phyloP scores from a whole-genome alignment of 2,888 invertebrate species.

The Spisula solida region DNA sequence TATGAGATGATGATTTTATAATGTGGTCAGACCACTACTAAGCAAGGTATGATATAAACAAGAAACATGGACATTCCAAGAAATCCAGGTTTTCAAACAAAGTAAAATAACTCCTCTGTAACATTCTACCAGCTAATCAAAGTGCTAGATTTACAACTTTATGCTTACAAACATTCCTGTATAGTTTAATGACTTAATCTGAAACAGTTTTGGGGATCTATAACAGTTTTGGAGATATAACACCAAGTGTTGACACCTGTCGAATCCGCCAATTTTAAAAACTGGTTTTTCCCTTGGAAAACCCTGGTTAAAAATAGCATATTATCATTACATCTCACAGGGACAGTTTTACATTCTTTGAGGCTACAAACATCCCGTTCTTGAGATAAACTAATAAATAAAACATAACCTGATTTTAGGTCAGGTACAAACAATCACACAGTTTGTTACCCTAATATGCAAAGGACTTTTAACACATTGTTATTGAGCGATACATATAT shows the following conservation, averaged over 20 bases:
- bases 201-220: no score
- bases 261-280: no score
- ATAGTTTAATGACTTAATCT: no score
- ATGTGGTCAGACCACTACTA: not conserved
- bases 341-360: not conserved
- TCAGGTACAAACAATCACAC: not conserved
- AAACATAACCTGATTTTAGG: not conserved
- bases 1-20: not conserved
- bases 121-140: not conserved
- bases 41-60: no score
- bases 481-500: not conserved
- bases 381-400: conserved; percentile 3
- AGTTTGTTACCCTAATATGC: not conserved
- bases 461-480: not conserved
- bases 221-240: no score
- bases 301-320: no score
- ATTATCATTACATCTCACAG: no score
- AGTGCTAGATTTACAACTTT: no score
- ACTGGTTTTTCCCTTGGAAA: no score
- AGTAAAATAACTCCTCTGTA: not conserved
- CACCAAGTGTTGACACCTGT: no score
- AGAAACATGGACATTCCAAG: no score
- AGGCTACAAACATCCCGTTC: not conserved
- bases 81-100: not conserved
- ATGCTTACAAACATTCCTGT: no score